A percentile compares a stretch with the other conserved stretches of the same genome.
These are phyloP conservation scores for Cephus sareptanus DNA, from an alignment of 2,888 invertebrate species.

Conservation along the genomic window DNA sequence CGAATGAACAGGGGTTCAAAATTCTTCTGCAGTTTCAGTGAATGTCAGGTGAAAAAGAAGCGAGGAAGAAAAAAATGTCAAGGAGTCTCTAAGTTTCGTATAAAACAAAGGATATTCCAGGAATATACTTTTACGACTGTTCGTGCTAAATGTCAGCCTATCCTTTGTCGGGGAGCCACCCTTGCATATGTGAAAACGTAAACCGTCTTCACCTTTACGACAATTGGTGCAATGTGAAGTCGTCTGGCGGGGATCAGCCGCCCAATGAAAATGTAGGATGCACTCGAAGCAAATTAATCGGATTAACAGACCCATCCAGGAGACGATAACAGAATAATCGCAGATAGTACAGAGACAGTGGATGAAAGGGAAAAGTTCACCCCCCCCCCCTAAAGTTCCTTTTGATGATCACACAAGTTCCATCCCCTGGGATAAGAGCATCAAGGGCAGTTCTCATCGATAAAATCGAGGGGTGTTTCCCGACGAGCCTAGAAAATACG, in stretches of 20 bases:
- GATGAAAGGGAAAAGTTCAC: not conserved
- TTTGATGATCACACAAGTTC: not conserved
- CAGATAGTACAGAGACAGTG: not conserved
- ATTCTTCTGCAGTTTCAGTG: not conserved
- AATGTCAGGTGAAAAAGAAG: not conserved
- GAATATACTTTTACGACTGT: not conserved
- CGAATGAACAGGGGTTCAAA: not conserved
- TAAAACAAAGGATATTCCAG: not conserved
- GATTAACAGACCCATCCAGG: not conserved
- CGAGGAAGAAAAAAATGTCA: not conserved
- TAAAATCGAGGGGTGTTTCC: not conserved
- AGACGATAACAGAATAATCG: not conserved
- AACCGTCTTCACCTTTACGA: not conserved
- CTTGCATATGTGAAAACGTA: not conserved
- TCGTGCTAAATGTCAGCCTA: not conserved
- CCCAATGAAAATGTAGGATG: not conserved
- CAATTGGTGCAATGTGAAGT: not conserved
- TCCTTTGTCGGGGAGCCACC: not conserved
- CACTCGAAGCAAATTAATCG: not conserved
- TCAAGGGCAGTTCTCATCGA: not conserved
- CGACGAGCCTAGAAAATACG: not conserved
- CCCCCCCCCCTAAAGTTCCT: not conserved
- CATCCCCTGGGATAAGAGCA: not conserved
- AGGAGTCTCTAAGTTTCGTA: not conserved
- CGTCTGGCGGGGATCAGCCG: not conserved